Evolutionary conservation across 1,140 invertebrate species (phyloP).

Genomic region (Heterodera schachtii): DNA sequence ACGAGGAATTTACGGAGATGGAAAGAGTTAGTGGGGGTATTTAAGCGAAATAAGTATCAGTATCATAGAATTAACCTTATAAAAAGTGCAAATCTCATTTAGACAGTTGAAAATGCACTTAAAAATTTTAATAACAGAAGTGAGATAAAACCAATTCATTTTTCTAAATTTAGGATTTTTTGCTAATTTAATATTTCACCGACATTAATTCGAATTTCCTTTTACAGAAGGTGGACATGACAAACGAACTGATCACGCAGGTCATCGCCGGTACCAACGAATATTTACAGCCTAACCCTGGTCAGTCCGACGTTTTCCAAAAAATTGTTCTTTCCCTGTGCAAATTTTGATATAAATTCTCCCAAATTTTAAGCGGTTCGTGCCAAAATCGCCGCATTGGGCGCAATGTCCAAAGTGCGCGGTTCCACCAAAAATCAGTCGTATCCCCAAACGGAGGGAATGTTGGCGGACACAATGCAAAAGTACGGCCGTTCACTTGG

Average conservation of each 20-base stretch:
- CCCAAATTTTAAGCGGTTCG: slow-evolving; percentile 73
- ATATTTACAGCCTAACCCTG: slow-evolving; percentile 96
- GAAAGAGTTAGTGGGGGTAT: slow-evolving; percentile 80
- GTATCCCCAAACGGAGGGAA: slow-evolving; percentile 96
- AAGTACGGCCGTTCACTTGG: slow-evolving; percentile 92
- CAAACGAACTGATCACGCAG: slow-evolving; percentile 59
- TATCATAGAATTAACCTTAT: no score
- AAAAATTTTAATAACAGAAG: no score
- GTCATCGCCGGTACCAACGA: slow-evolving; percentile 79
- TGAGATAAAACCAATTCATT: no score
- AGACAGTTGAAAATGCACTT: no score
- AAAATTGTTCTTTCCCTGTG: no score
- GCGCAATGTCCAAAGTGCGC: slow-evolving; percentile 71
- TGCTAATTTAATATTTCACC: no score
- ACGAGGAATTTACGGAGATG: slow-evolving; percentile 98
- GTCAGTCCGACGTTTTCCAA: slow-evolving; percentile 50
- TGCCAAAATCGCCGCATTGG: slow-evolving; percentile 84
- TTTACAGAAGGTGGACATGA: slow-evolving; percentile 59
- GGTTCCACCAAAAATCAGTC: slow-evolving; percentile 73
- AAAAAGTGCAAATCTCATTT: no score
- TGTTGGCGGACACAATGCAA: slow-evolving; percentile 93
- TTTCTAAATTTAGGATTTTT: no score
- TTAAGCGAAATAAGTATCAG: neutral
- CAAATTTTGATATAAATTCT: neutral
- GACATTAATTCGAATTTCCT: neutral